Evolutionary conservation across 2,888 invertebrate genomes (phyloP).

Genomic region (Uropetala carovei): DNA sequence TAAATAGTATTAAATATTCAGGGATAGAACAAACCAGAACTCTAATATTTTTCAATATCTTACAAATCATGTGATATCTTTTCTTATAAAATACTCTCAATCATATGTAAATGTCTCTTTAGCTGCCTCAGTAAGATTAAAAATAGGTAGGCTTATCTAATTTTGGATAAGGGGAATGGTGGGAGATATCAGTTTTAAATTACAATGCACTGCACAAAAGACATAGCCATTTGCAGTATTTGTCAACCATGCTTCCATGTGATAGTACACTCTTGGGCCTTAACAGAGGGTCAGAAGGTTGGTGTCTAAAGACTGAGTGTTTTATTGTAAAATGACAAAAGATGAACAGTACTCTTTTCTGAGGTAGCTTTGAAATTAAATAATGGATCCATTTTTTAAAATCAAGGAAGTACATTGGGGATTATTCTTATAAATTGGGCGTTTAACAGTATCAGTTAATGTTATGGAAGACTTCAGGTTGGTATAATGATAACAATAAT

Average conservation of each 20-base stretch:
- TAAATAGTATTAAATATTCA: conserved; percentile 65
- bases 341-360: conserved; percentile 55
- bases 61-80: conserved; percentile 64
- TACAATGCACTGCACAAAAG: conserved; percentile 64
- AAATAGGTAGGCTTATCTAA: conserved; percentile 54
- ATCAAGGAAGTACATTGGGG: conserved; percentile 61
- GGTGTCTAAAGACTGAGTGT: conserved; percentile 64
- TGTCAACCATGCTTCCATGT: conserved; percentile 66
- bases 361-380: conserved; percentile 61
- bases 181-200: conserved; percentile 40
- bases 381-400: conserved; percentile 61
- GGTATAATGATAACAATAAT: conserved; percentile 57
- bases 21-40: conserved; percentile 65
- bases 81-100: conserved; percentile 60
- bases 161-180: conserved; percentile 51
- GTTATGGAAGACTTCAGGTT: conserved; percentile 61
- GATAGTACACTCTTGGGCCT: conserved; percentile 65
- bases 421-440: conserved; percentile 63
- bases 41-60: conserved; percentile 65
- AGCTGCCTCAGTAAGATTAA: conserved; percentile 62
- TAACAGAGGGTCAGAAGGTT: conserved; percentile 66
- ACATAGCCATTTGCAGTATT: conserved; percentile 66
- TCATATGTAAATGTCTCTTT: conserved; percentile 60
- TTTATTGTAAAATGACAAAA: conserved; percentile 62
- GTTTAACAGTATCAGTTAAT: conserved; percentile 59